phyloP scores from a whole-genome alignment of 2,888 invertebrate species.

The Druceiella hillmani region DNA sequence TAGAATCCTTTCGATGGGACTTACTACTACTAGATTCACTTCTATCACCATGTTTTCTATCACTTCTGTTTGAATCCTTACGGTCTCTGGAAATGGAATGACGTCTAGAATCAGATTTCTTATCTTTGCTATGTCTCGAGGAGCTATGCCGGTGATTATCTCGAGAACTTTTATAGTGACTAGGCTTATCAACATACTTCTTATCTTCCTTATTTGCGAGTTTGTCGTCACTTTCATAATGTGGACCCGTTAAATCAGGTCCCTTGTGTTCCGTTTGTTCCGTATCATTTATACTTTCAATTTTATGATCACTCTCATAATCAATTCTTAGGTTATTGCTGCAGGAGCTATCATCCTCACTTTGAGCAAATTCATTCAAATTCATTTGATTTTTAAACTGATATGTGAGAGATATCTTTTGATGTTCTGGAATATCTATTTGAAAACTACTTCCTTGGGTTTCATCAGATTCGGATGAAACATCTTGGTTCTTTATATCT shows the following conservation, averaged over 20 bases:
- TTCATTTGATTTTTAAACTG: constrained; percentile 42
- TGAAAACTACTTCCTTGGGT: too few relatives aligned
- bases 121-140: constrained; percentile 35
- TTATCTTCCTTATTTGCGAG: constrained; percentile 31
- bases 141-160: constrained; percentile 38
- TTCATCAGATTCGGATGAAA: too few relatives aligned
- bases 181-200: constrained; percentile 36
- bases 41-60: constrained; percentile 38
- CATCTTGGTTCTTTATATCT: too few relatives aligned
- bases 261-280: constrained; percentile 35
- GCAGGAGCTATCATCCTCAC: constrained; percentile 46
- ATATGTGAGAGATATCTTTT: constrained; percentile 33
- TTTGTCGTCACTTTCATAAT: constrained; percentile 34
- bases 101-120: constrained; percentile 38
- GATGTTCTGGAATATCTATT: too few relatives aligned
- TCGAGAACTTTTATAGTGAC: constrained; percentile 39
- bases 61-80: constrained; percentile 30
- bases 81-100: constrained; percentile 36
- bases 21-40: constrained; percentile 34
- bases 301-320: constrained; percentile 47
- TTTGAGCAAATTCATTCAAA: constrained; percentile 38
- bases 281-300: constrained; percentile 37
- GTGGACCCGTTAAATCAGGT: too few relatives aligned
- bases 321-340: constrained; percentile 43
- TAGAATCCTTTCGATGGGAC: constrained; percentile 30